A percentile compares a stretch with the other conserved stretches of the same genome.
These are phyloP conservation scores for Tipula confusa DNA, from an alignment of 2,888 invertebrate genomes.

Conservation along the genomic window DNA sequence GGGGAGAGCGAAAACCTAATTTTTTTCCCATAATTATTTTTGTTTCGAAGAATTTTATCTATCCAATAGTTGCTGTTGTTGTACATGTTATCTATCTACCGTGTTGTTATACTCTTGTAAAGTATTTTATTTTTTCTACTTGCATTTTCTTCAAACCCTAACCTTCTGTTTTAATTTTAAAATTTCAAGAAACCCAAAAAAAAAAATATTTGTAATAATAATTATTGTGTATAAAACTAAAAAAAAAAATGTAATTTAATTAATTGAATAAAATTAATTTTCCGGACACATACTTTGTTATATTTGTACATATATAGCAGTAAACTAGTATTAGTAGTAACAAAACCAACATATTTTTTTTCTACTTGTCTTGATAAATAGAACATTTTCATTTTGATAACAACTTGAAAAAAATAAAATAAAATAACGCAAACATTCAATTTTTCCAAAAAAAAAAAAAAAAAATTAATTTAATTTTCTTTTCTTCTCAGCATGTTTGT, in stretches of 20 bases:
- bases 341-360: not conserved
- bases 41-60: no score
- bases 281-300: conserved; percentile 6
- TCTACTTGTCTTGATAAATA: not conserved
- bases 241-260: not conserved
- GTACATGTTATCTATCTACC: no score
- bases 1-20: no score
- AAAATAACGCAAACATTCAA: conserved; percentile 14
- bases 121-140: not conserved
- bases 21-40: no score
- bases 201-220: not conserved
- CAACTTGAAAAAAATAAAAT: not conserved
- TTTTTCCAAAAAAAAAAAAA: not conserved
- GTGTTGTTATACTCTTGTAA: not conserved
- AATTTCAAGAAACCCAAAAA: not conserved
- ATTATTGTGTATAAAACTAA: not conserved
- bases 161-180: not conserved
- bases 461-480: not conserved
- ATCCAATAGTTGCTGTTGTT: no score
- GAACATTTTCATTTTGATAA: conserved; percentile 21
- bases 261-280: conserved; percentile 25
- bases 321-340: not conserved
- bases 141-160: not conserved
- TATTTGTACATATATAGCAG: not conserved
- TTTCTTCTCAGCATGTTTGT: not conserved